Evolutionary conservation across 2,888 invertebrate species (phyloP).

Genomic region (Campoplex capitator): DNA sequence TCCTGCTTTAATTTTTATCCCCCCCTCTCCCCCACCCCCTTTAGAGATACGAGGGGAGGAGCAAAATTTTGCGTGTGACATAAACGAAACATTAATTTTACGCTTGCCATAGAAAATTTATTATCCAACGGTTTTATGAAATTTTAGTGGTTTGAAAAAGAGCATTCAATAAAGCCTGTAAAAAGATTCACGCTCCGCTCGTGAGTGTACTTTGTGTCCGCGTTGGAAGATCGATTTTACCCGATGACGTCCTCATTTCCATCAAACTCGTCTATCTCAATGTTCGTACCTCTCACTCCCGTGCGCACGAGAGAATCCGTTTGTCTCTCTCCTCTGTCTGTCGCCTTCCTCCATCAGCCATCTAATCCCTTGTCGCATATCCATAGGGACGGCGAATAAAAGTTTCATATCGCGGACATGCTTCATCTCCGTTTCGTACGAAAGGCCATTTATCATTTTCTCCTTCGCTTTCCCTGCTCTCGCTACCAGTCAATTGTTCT

Average conservation of each 20-base stretch:
- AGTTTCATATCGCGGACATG: conserved; percentile 40
- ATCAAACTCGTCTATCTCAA: conserved; percentile 40
- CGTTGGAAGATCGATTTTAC: conserved; percentile 25
- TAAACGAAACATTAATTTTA: conserved; percentile 27
- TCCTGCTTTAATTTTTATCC: conserved; percentile 23
- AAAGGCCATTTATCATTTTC: conserved; percentile 52
- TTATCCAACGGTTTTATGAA: conserved; percentile 30
- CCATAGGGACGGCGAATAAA: conserved; percentile 39
- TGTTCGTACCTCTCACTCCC: not conserved
- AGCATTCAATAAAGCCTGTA: conserved; percentile 38
- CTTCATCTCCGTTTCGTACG: conserved; percentile 10
- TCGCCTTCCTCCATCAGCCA: conserved; percentile 14
- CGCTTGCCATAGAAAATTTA: conserved; percentile 25
- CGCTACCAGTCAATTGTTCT: not conserved
- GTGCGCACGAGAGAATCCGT: not conserved
- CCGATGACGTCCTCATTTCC: conserved; percentile 52
- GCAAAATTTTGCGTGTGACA: not conserved
- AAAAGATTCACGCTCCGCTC: conserved; percentile 47
- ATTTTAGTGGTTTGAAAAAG: conserved; percentile 27
- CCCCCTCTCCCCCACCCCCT: not conserved
- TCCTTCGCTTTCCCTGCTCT: not conserved
- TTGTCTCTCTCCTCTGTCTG: conserved; percentile 13
- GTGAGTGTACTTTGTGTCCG: conserved; percentile 25
- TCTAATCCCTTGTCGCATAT: conserved; percentile 54
- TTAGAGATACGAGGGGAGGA: not conserved